Evolutionary conservation across 64 coral and sea anemone species (phyloP), one percentile per base, ranked within the genome.

Genomic region (Porites lutea): DNA sequence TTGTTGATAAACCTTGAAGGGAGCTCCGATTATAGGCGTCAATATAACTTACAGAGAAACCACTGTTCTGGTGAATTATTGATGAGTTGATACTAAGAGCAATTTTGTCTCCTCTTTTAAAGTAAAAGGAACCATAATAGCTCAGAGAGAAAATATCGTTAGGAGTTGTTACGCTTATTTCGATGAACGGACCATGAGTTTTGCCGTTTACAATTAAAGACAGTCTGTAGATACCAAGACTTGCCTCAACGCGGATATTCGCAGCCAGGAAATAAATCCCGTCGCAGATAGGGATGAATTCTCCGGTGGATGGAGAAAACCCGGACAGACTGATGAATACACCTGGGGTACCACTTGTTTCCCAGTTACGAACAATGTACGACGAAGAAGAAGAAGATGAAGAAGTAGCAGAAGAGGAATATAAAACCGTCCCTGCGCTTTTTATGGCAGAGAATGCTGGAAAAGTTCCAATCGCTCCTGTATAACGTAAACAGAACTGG

Each of bases 231-330:
- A 53, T 58, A 8, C 92, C 92, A 48, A 37, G 70, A 19, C 44
- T 48, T 5, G 86, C 92, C 73, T 60, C 6, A 2, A 89, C 37
- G 59, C 87, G 92, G 7, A 93, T 63, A 89, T 93, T 93, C 72
- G 92, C 86, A 45, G 92, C 86, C 48, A 89, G 52, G 54, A 93
- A 93, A 48, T 89, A 93, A 2, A 93, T n/a, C 48, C 92, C 92
- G 52, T 93, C 92, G 48, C 92, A 93, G 19, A 89, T 75, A 6
- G 59, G 62, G 15, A 93, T 57, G 79, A 93, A 93, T 74, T 88
- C 72, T 46, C 92, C 92, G 11, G 76, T 93, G 65, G 86, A 79
- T 71, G 86, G 59, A 0, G 92, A 93, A 62, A 93, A 93, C 23
- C 92, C 77, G 2, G 75, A 21, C 3, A 93, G 68, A 75, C 92